Evolutionary conservation across 2,888 invertebrate species (phyloP).

Genomic region (Nomada ruficornis): DNA sequence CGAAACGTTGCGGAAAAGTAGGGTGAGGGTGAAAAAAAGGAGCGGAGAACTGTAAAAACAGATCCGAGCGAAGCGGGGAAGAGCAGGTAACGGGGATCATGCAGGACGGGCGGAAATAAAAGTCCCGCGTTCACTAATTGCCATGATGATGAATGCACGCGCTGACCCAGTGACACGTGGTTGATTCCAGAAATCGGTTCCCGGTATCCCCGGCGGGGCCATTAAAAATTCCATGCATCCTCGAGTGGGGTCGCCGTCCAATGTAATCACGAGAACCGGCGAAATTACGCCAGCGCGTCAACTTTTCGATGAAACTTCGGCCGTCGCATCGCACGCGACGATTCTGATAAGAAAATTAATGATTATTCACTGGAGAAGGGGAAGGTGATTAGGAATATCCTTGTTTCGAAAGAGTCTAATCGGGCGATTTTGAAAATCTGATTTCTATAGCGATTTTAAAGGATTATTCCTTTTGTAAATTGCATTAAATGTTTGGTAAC

Average conservation of each 20-base stretch:
- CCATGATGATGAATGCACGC: constrained; percentile 68
- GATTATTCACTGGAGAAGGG: background rate
- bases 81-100: background rate
- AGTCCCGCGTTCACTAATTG: constrained; percentile 69
- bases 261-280: constrained; percentile 44
- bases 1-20: constrained; percentile 15
- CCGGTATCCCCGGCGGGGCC: constrained; percentile 52
- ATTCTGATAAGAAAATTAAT: constrained; percentile 61
- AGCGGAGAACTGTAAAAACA: background rate
- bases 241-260: constrained; percentile 65
- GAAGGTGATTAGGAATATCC: constrained; percentile 16
- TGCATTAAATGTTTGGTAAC: no score
- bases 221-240: constrained; percentile 77
- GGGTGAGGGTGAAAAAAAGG: background rate
- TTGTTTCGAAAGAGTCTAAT: no score
- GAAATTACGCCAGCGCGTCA: constrained; percentile 62
- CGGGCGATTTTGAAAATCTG: no score
- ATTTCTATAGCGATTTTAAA: no score
- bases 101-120: constrained; percentile 56
- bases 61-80: background rate
- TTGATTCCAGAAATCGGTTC: constrained; percentile 67
- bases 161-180: constrained; percentile 71
- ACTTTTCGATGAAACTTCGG: constrained; percentile 54
- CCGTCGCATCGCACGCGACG: constrained; percentile 16
- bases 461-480: no score